These are phyloP conservation scores for Apis florea DNA, from an alignment of 1,140 invertebrate genomes.

Conservation along the genomic window DNA sequence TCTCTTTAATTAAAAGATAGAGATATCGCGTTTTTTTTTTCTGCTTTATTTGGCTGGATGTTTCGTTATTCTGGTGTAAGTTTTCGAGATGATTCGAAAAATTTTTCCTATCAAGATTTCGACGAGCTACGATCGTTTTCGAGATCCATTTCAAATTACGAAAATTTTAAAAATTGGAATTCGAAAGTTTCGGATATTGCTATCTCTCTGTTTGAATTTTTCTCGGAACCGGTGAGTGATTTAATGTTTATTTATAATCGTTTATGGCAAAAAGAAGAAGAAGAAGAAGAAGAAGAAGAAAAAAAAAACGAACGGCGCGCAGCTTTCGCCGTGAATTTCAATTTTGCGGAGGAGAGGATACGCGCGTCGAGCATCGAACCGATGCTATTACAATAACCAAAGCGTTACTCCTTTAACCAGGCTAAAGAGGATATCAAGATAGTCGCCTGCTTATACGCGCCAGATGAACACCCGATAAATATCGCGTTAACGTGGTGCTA, in stretches of 20 bases:
- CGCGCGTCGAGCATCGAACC: slow-evolving; percentile 22
- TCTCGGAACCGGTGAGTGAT: background rate
- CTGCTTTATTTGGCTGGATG: too few relatives aligned
- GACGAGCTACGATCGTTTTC: too few relatives aligned
- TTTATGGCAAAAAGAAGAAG: background rate
- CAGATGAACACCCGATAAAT: slow-evolving; percentile 64
- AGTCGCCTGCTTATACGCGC: slow-evolving; percentile 56
- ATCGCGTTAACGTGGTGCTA: slow-evolving; percentile 46
- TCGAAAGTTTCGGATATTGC: too few relatives aligned
- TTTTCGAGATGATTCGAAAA: too few relatives aligned
- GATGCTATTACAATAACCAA: slow-evolving; percentile 56
- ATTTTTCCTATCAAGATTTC: too few relatives aligned
- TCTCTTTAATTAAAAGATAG: too few relatives aligned
- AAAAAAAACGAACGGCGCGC: background rate
- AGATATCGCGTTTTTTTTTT: too few relatives aligned
- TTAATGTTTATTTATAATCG: slow-evolving; percentile 19
- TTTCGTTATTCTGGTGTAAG: too few relatives aligned
- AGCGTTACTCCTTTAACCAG: slow-evolving; percentile 47
- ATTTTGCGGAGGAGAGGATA: background rate
- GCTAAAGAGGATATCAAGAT: slow-evolving; percentile 54
- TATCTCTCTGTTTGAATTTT: background rate
- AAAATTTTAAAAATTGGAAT: too few relatives aligned
- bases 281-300: too few relatives aligned
- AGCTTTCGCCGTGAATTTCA: slow-evolving; percentile 15
- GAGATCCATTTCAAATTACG: too few relatives aligned